phyloP scores from a whole-genome alignment of 2,888 invertebrate genomes.

The Panorpa germanica region DNA sequence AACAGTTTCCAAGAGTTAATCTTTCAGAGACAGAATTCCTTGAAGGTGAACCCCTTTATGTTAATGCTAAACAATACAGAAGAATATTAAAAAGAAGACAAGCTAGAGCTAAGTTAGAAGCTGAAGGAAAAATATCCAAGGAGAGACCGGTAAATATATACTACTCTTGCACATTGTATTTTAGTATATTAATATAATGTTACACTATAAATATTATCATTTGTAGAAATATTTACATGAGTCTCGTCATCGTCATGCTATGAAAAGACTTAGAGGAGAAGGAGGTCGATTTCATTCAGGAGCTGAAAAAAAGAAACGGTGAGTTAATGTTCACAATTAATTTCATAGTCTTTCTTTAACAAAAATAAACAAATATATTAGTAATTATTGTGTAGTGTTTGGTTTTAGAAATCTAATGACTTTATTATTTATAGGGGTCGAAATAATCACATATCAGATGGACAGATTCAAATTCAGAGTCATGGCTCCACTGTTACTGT shows the following conservation, averaged over 20 bases:
- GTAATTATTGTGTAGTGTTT: too few relatives aligned
- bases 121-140: constrained; percentile 90
- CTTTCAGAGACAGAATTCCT: too few relatives aligned
- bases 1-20: too few relatives aligned
- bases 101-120: constrained; percentile 87
- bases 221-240: constrained; percentile 94
- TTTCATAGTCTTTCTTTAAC: too few relatives aligned
- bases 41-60: constrained; percentile 93
- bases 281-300: constrained; percentile 93
- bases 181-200: constrained; percentile 2
- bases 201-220: constrained; percentile 12
- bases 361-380: too few relatives aligned
- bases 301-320: too few relatives aligned
- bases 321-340: too few relatives aligned
- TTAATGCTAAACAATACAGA: constrained; percentile 96
- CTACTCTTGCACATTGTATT: background rate
- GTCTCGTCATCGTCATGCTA: constrained; percentile 89
- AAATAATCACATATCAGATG: too few relatives aligned
- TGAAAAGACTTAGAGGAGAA: constrained; percentile 92
- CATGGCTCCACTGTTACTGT: too few relatives aligned
- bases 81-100: constrained; percentile 86
- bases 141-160: constrained; percentile 65
- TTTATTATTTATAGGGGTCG: too few relatives aligned
- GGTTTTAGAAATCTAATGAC: too few relatives aligned
- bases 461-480: too few relatives aligned